phyloP scores from a whole-genome alignment of 2,888 invertebrate species.

The Diarsia rubi region DNA sequence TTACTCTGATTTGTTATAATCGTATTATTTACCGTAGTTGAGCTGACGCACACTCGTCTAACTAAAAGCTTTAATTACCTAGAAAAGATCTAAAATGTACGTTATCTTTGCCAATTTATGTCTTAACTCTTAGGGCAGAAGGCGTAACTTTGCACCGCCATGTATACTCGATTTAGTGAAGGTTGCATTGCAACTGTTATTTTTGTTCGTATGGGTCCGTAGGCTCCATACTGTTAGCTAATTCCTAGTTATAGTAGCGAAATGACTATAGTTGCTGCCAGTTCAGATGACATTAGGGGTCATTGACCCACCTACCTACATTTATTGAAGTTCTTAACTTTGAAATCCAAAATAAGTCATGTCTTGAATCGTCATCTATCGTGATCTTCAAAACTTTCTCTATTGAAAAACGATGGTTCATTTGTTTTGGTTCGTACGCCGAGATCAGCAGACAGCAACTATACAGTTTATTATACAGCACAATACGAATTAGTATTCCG shows the following conservation, averaged over 20 bases:
- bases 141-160: constrained; percentile 32
- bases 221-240: constrained; percentile 67
- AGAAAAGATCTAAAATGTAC: constrained; percentile 17
- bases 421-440: no score
- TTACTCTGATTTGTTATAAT: neutral
- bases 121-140: constrained; percentile 39
- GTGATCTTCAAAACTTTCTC: no score
- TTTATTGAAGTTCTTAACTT: no score
- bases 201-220: constrained; percentile 58
- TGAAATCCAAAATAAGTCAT: no score
- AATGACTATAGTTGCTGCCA: constrained; percentile 43
- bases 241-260: constrained; percentile 64
- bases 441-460: no score
- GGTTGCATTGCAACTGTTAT: constrained; percentile 57
- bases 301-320: no score
- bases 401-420: no score
- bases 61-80: neutral
- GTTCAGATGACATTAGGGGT: no score
- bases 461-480: constrained; percentile 49
- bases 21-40: neutral
- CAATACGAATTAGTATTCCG: constrained; percentile 52
- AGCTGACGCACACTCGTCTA: neutral
- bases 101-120: constrained; percentile 37
- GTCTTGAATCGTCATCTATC: no score
- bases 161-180: constrained; percentile 57